Conservation (phyloP, 2,797 vertebrate species). For the Epinephelus coioides region DNA sequence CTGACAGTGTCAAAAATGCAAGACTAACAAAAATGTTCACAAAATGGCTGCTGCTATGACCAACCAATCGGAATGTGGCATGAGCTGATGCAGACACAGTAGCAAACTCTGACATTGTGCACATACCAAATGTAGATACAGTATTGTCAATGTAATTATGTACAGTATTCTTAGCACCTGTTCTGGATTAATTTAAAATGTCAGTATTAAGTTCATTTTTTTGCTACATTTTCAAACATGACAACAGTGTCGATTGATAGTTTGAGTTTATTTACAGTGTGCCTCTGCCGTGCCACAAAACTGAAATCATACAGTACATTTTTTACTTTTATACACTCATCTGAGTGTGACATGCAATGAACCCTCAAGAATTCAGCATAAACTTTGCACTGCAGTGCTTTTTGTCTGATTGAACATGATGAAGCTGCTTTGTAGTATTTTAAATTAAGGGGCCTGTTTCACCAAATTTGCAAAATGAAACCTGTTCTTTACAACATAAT, state of each 20-base stretch:
- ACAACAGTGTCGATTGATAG: not conserved
- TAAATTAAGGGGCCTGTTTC: not conserved
- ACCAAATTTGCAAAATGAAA: not conserved
- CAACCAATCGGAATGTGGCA: too few relatives aligned
- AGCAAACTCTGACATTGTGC: not conserved
- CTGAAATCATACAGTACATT: not conserved
- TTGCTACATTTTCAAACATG: not conserved
- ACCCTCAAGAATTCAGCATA: not conserved
- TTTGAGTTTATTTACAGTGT: not conserved
- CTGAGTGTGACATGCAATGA: not conserved
- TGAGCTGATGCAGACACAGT: not conserved
- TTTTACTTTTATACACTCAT: not conserved
- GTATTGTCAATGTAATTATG: not conserved
- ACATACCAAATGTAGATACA: not conserved
- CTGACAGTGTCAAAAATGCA: too few relatives aligned
- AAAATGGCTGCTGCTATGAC: too few relatives aligned
- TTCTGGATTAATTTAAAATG: not conserved
- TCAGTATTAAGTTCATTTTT: not conserved
- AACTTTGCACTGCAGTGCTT: not conserved
- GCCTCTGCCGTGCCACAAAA: not conserved
- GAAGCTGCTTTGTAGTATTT: not conserved
- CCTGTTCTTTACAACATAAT: not conserved
- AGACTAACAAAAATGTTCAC: too few relatives aligned
- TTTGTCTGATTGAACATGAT: not conserved
- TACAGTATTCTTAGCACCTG: not conserved